Evolutionary conservation across 2,888 invertebrate species (phyloP), one percentile per base, ranked within the genome.

Genomic region (Hemaris fuciformis): DNA sequence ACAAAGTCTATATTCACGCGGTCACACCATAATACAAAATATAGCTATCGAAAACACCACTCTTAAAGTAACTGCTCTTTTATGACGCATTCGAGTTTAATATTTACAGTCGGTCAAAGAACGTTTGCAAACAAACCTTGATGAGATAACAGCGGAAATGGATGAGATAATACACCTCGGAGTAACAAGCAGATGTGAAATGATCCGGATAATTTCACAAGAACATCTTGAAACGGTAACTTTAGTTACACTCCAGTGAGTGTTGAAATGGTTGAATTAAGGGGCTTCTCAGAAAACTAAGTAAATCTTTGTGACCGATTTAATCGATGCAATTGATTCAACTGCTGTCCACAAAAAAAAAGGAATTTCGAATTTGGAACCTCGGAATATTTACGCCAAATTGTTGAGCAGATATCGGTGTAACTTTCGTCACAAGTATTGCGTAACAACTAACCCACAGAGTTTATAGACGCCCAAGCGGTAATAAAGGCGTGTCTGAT

Each of bases 141-240:
- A 71, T 83, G 80, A 81, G 78, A 83, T 83, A 86, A 83, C 79
- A 74, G 66, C 78, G 78, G 80, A 84, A 83, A 77, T 73, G 65
- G 70, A 73, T 72, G 73, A 83, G 79, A 84, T 85, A 85, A 83
- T 78, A 64, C 69, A 67, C 77, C 73, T 71, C 75, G 71, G 75
- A 79, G 78, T 75, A 76, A 82, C 69, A 72, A 71, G 68, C 71
- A 13, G 45, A 56, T 68, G 73, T 75, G 77, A 76, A 79, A 76
- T 74, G 78, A 79, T 74, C 72, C 71, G 68, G 70, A 70, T 74
- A 76, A 72, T 76, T 76, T 74, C 71, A 76, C 70, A 82, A 77
- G 73, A 74, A 73, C 67, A 70, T 73, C 64, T 59, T 56, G 73
- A 76, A 79, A 72, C 70, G 73, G 70, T 66, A 64, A 73, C 74